A percentile compares a stretch with the other conserved stretches of the same genome.
Evolutionary conservation across 30 jellyfish, hydroid and myxozoan species (phyloP).

Genomic region (Hydra vulgaris): DNA sequence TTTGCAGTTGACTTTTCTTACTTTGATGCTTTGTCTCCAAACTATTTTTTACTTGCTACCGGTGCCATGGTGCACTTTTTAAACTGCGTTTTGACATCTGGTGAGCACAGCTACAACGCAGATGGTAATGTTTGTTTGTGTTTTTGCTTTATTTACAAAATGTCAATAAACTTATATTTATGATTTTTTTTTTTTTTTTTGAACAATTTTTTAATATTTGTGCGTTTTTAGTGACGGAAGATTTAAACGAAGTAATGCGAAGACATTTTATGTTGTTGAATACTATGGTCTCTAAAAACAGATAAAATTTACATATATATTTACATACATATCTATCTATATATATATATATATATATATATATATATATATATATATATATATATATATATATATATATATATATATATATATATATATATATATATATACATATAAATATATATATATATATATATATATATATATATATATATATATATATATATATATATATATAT

Average conservation of each 20-base stretch:
- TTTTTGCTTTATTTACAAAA: background rate
- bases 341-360: too few species aligned
- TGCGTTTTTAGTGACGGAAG: constrained; percentile 30
- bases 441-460: too few species aligned
- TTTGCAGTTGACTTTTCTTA: constrained; percentile 71
- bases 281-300: background rate
- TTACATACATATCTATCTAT: too few species aligned
- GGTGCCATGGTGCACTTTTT: constrained; percentile 85
- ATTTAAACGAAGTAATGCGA: constrained; percentile 18
- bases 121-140: background rate
- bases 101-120: constrained; percentile 64
- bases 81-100: constrained; percentile 33
- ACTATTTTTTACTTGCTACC: constrained; percentile 61
- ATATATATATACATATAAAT: too few species aligned
- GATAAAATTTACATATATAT: too few species aligned
- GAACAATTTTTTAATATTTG: background rate
- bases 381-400: too few species aligned
- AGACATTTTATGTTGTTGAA: constrained; percentile 14
- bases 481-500: too few species aligned
- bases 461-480: too few species aligned
- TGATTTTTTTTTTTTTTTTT: background rate
- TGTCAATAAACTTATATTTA: background rate
- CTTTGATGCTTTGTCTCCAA: constrained; percentile 55
- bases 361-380: too few species aligned
- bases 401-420: too few species aligned